Conservation (phyloP, 2,888 invertebrate species). For the Mongoloraphidia duomilia region DNA sequence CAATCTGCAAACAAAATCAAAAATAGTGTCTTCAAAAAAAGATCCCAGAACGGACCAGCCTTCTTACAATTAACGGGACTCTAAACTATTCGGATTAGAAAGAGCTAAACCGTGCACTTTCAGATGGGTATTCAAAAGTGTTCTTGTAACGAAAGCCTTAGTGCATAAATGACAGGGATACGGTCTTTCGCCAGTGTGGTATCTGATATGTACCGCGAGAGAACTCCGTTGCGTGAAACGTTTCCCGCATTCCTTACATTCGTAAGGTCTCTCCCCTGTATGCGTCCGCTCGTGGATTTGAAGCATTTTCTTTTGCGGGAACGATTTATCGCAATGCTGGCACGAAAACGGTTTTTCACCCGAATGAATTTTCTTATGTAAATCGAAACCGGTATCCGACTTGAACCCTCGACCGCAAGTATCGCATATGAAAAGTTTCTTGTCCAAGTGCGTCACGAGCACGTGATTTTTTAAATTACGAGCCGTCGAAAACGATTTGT, state of each 20-base stretch:
- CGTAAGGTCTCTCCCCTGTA: constrained; percentile 36
- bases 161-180: constrained; percentile 38
- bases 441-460: neutral
- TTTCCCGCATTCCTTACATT: constrained; percentile 38
- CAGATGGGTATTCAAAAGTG: constrained; percentile 40
- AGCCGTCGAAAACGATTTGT: constrained; percentile 8
- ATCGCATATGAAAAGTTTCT: constrained; percentile 15
- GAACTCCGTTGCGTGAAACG: constrained; percentile 38
- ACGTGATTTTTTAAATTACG: neutral
- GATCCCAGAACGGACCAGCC: no score
- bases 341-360: constrained; percentile 8
- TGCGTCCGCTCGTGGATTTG: constrained; percentile 38
- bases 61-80: no score
- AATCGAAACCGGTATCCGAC: constrained; percentile 9
- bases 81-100: no score
- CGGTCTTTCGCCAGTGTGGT: constrained; percentile 38
- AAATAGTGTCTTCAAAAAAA: no score
- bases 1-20: no score
- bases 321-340: constrained; percentile 28
- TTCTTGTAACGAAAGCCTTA: constrained; percentile 40
- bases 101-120: constrained; percentile 17
- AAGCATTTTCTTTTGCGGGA: constrained; percentile 27
- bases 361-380: constrained; percentile 25
- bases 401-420: constrained; percentile 19
- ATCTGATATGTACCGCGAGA: constrained; percentile 33